Percentiles rank a stretch among this genome's conserved stretches.
phyloP scores from a whole-genome alignment of 2,113 vertebrate genomes.

The Aptenodytes forsteri region DNA sequence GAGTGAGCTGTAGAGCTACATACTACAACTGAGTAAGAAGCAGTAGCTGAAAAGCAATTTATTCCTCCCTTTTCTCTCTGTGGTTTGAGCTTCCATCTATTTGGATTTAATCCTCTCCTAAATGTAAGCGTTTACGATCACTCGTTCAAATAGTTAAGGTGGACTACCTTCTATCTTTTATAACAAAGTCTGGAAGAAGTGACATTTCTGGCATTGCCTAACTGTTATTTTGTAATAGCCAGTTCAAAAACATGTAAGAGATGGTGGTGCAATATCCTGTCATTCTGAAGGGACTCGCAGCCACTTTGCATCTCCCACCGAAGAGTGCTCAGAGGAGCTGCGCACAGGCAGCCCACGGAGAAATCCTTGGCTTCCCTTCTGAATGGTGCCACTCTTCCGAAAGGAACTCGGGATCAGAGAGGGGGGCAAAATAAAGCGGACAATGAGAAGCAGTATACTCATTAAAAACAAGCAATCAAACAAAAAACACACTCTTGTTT shows the following conservation, averaged over 20 bases:
- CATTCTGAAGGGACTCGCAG: not conserved
- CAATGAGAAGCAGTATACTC: not conserved
- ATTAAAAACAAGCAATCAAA: not conserved
- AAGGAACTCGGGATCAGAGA: not conserved
- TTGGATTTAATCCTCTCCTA: not conserved
- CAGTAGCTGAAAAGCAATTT: not conserved
- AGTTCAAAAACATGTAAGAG: not conserved
- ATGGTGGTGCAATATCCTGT: not conserved
- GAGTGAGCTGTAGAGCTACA: not conserved
- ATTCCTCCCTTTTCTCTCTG: not conserved
- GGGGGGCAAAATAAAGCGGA: not conserved
- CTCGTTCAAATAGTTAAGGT: not conserved
- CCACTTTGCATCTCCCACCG: not conserved
- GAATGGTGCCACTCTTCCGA: not conserved
- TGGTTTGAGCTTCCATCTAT: not conserved
- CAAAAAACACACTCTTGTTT: not conserved
- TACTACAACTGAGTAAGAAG: not conserved
- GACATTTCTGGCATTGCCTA: not conserved
- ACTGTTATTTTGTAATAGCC: not conserved
- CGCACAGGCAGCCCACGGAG: not conserved
- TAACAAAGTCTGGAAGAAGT: not conserved
- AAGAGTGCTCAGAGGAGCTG: not conserved
- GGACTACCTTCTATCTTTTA: not conserved
- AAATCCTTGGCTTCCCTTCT: not conserved
- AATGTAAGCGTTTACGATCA: accelerated